Conservation (phyloP, 2,888 invertebrate genomes). For the Spodoptera exigua region DNA sequence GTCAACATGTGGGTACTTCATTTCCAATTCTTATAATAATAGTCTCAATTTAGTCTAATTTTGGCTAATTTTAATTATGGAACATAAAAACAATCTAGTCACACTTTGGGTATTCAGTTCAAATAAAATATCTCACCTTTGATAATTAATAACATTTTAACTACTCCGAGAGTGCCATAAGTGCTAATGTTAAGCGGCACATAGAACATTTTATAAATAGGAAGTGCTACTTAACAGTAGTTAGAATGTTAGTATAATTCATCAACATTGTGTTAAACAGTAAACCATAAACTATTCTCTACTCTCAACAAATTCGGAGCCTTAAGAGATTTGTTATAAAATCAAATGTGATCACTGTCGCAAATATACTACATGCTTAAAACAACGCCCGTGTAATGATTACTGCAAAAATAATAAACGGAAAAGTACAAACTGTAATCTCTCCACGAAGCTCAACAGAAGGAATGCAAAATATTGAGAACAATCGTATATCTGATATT, state of each 20-base stretch:
- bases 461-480: conserved; percentile 72
- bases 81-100: conserved; percentile 33
- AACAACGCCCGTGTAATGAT: conserved; percentile 45
- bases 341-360: conserved; percentile 45
- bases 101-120: conserved; percentile 52
- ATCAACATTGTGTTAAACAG: conserved; percentile 38
- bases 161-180: conserved; percentile 35
- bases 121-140: conserved; percentile 46
- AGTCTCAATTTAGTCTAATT: conserved; percentile 47
- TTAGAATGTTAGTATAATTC: conserved; percentile 46
- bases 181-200: conserved; percentile 11
- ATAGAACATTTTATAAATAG: conserved; percentile 48
- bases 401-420: conserved; percentile 46
- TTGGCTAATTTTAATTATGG: conserved; percentile 37
- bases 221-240: conserved; percentile 35
- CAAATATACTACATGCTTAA: conserved; percentile 56
- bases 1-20: conserved; percentile 49
- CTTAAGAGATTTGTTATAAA: conserved; percentile 61
- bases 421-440: conserved; percentile 53
- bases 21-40: conserved; percentile 30
- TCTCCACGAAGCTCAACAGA: conserved; percentile 70
- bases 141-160: conserved; percentile 54
- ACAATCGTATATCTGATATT: conserved; percentile 55
- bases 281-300: conserved; percentile 60
- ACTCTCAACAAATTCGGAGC: conserved; percentile 72